Evolutionary conservation across 2,888 invertebrate species (phyloP), one percentile per base, ranked within the genome.

Genomic region (Caenorhabditis sulstoni): DNA sequence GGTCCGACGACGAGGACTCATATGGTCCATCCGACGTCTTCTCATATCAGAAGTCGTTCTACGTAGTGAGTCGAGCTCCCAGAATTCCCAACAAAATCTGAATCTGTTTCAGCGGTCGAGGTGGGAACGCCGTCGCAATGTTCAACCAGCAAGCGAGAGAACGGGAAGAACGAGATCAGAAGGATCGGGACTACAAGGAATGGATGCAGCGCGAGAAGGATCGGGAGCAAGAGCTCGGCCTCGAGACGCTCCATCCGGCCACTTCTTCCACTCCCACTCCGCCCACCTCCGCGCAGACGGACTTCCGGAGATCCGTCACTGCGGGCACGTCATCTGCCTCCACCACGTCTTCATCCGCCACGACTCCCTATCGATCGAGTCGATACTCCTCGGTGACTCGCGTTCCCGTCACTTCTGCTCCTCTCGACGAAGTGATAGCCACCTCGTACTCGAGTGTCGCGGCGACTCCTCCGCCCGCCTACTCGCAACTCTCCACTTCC

Each of bases 111-210:
- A 66, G 66, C 39, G 52, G 52, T 23, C 74, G 74, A 5, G 53
- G n/a, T n/a, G n/a, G 58, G 0, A 66, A 75, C 35, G 67, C 71
- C 1, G 71, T 71, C 12, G 55, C 71, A 37, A 57, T 57, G 57
- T 77, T 84, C 47, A 76, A 75, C 11, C 75, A 80, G 65, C 82
- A 84, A 65, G 85, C 83, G 8, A 65, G 59, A 16, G 85, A 83
- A 57, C 39, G 85, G 23, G 83, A 80, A 9, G 82, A 81, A 23
- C 64, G 80, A 61, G 85, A 85, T 22, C 79, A 79, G 58, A 84
- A 84, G 39, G 77, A 82, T 55, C 59, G 81, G 52, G 66, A 84
- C 47, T 83, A 85, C 50, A 67, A 66, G 61, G 79, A 79, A 52
- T 79, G 79, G 79, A 68, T 74, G 64, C 65, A 79, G 41, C 22